These are phyloP conservation scores for Hofmannophila pseudospretella DNA, from an alignment of 2,888 invertebrate species.

Conservation along the genomic window DNA sequence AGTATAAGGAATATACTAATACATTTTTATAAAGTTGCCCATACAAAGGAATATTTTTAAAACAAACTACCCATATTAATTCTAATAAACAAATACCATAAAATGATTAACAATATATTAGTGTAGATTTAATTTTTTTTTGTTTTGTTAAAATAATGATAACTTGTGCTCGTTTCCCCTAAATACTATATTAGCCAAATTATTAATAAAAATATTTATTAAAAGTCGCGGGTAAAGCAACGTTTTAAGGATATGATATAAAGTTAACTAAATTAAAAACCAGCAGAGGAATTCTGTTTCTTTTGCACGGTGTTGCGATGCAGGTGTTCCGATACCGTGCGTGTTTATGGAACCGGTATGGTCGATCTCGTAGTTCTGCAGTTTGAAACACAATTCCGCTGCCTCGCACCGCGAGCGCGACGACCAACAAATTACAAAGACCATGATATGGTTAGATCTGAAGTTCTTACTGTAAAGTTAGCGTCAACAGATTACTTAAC, in stretches of 20 bases:
- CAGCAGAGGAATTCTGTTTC: no score
- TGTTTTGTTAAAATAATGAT: slow-evolving; percentile 58
- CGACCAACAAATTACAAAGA: slow-evolving; percentile 27
- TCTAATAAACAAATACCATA: slow-evolving; percentile 36
- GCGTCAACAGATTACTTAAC: slow-evolving; percentile 75
- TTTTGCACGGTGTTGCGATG: no score
- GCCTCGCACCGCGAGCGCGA: slow-evolving; percentile 19
- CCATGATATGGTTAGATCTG: slow-evolving; percentile 61
- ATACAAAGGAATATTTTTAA: slow-evolving; percentile 17
- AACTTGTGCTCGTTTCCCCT: slow-evolving; percentile 72
- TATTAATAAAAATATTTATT: slow-evolving; percentile 36
- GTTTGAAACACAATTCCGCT: slow-evolving; percentile 24
- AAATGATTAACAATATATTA: slow-evolving; percentile 77
- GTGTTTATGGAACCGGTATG: no score
- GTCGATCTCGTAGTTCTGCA: no score
- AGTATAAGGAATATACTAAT: slow-evolving; percentile 25
- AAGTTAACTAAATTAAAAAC: no score
- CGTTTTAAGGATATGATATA: slow-evolving; percentile 7
- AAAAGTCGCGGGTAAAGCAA: slow-evolving; percentile 30
- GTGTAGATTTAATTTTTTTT: slow-evolving; percentile 50
- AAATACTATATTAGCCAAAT: slow-evolving; percentile 72
- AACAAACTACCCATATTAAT: slow-evolving; percentile 13
- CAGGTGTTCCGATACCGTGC: no score
- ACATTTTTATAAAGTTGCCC: slow-evolving; percentile 19
- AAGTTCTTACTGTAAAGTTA: slow-evolving; percentile 72